Percentiles rank a stretch among this genome's conserved stretches.
These are phyloP conservation scores for Mesembrinibis cayennensis DNA, from an alignment of 2,113 vertebrate species.

Conservation along the genomic window DNA sequence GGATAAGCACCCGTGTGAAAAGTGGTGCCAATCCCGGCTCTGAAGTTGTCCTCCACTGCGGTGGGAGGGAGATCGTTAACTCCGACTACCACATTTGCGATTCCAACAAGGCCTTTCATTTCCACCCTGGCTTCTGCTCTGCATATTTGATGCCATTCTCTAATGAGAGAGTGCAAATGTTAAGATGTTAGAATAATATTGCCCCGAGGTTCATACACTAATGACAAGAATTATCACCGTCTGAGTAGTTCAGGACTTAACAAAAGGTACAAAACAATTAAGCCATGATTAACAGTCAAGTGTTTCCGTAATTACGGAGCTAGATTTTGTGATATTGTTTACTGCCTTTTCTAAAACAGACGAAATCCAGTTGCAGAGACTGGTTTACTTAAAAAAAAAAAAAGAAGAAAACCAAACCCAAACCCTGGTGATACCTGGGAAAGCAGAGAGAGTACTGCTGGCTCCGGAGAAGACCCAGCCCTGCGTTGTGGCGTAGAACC, in stretches of 20 bases:
- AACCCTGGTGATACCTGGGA: background rate
- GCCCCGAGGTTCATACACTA: background rate
- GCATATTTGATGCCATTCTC: background rate
- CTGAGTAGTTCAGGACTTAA: constrained; percentile 9
- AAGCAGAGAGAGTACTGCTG: background rate
- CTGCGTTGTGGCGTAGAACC: fast-evolving
- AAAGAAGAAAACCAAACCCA: too few relatives aligned
- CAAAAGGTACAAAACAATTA: constrained; percentile 55
- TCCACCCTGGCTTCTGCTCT: background rate
- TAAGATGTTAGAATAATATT: background rate
- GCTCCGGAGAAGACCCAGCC: background rate
- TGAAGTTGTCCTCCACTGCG: background rate
- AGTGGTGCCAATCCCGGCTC: background rate
- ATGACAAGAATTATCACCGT: constrained; percentile 14
- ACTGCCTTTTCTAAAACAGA: background rate
- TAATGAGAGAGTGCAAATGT: background rate
- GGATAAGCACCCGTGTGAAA: background rate
- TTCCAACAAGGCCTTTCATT: background rate
- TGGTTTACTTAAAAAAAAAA: background rate
- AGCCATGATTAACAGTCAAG: background rate
- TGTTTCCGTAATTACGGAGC: background rate
- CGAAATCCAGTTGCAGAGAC: background rate
- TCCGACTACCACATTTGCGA: background rate
- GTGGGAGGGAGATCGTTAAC: background rate
- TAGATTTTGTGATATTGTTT: background rate